A percentile compares a stretch with the other conserved stretches of the same genome.
Conservation (phyloP, 2,113 vertebrate species). For the Harpagus bidentatus region DNA sequence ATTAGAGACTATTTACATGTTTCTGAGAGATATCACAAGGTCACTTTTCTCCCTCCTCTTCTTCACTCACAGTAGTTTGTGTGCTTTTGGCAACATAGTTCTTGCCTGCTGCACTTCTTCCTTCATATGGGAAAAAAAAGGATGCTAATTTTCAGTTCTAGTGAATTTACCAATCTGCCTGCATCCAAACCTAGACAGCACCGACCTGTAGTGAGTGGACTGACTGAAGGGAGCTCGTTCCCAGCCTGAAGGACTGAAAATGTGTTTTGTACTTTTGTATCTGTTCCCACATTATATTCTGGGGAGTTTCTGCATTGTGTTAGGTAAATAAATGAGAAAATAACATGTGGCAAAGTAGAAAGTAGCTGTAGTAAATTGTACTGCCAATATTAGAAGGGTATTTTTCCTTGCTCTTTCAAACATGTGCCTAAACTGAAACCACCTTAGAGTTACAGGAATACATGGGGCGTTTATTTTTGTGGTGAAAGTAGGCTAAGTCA, state of each 20-base stretch:
- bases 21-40: not conserved
- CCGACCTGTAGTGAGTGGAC: fast-evolving
- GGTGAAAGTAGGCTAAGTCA: not conserved
- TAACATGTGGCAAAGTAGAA: not conserved
- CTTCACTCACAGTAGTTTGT: not conserved
- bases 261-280: not conserved
- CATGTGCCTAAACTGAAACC: not conserved
- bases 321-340: not conserved
- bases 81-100: not conserved
- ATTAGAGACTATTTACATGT: not conserved
- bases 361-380: not conserved
- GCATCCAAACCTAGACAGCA: not conserved
- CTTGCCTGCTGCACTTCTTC: not conserved
- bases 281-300: not conserved
- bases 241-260: not conserved
- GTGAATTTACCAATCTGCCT: not conserved
- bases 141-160: not conserved
- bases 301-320: not conserved
- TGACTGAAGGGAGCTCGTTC: not conserved
- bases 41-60: not conserved
- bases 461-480: not conserved
- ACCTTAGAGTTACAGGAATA: not conserved
- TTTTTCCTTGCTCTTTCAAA: not conserved
- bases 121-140: not conserved
- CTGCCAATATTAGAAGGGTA: not conserved